phyloP scores from a whole-genome alignment of 1,140 invertebrate genomes.

The Arion vulgaris region DNA sequence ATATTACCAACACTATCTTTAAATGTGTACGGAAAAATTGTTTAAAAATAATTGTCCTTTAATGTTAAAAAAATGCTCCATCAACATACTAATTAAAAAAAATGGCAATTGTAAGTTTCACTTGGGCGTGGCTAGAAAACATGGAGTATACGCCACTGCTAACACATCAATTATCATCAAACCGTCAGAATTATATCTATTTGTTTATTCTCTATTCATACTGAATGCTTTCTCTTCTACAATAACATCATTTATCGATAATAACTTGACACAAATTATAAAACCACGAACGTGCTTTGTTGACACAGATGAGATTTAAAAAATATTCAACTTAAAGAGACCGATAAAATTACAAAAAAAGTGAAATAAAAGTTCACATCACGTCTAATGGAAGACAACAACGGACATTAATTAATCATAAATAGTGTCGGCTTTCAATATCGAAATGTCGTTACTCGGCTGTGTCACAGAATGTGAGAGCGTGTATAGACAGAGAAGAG shows the following conservation, averaged over 20 bases:
- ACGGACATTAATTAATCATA: conserved; percentile 31
- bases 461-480: background rate
- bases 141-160: no score
- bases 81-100: background rate
- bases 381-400: conserved; percentile 18
- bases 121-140: no score
- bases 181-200: background rate
- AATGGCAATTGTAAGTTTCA: no score
- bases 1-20: no score
- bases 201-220: background rate
- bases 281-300: no score
- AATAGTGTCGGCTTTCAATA: conserved; percentile 24
- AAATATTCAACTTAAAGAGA: background rate
- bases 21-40: no score
- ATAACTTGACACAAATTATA: background rate
- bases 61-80: no score
- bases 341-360: conserved; percentile 6
- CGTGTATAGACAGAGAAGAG: background rate
- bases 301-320: background rate
- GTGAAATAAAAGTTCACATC: background rate
- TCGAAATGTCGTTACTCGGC: background rate
- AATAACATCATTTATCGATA: conserved; percentile 3
- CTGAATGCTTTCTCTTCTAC: background rate
- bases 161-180: background rate
- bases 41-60: no score